These are phyloP conservation scores for Tetranychus urticae DNA, from an alignment of 1,140 invertebrate species.

Conservation along the genomic window DNA sequence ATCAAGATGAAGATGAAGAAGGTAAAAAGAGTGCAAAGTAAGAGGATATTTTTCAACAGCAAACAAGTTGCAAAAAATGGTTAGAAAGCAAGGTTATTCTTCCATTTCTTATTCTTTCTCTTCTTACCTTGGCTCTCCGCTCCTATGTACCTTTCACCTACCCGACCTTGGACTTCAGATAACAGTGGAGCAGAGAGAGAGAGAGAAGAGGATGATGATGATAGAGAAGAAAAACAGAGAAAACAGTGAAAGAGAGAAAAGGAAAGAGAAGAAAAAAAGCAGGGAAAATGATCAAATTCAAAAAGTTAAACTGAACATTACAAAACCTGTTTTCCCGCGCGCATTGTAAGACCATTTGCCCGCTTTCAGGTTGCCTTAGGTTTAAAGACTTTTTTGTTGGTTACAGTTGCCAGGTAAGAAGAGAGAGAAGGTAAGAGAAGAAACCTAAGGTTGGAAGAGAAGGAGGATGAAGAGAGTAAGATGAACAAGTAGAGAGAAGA, in stretches of 20 bases:
- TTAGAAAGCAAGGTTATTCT: neutral
- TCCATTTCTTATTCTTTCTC: neutral
- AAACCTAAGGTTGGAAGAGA: neutral
- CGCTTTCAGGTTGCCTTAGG: neutral
- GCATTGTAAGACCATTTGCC: neutral
- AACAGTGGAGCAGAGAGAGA: neutral
- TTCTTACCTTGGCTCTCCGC: neutral
- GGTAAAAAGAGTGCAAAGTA: neutral
- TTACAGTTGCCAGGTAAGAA: neutral
- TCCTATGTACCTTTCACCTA: neutral
- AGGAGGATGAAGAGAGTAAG: neutral
- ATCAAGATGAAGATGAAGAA: neutral
- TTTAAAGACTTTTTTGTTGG: neutral
- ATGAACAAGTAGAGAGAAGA: neutral
- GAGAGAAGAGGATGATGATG: neutral
- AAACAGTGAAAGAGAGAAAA: neutral
- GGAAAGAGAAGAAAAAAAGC: neutral
- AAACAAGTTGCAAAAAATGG: neutral
- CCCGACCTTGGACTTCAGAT: neutral
- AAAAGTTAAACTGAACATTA: neutral
- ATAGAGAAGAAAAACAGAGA: neutral
- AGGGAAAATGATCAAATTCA: neutral
- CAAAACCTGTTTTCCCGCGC: neutral
- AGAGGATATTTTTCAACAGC: neutral
- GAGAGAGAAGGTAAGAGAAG: neutral